Base-by-base conservation (phyloP, 2,888 invertebrate species). In the Monopis laevigella region DNA sequence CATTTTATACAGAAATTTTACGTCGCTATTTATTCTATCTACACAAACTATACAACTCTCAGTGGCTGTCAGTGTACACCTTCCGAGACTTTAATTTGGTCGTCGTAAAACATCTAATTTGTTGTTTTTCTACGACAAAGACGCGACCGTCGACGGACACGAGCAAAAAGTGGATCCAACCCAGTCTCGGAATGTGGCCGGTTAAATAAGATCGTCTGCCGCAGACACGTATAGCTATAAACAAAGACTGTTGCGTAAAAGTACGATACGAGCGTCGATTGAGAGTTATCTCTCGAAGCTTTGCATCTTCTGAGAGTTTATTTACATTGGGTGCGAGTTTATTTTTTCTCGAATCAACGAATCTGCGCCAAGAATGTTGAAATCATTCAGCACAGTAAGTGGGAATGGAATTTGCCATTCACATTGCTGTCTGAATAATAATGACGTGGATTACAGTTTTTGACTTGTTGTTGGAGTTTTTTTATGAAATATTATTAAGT, bases 381-480 rank as follows among this genome's bases (percentile, higher is more conserved):
- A 75, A 78, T 73, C 80, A 80, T 80, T 80, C 77, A 80, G 80
- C 67, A 65, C 73, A 68, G 74, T 69, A 71, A 74, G 78, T 77
- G 74, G 77, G 74, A 62, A 73, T 66, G 71, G 75, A 67, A 78
- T 78, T 69, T 56, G 67, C 78, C 80, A 80, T 80, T 80, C 78
- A 80, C 77, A 74, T 74, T 51, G n/a, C 17, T 32, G 14, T 13
- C 17, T 10, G 32, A 16, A 16, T 32, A n/a, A n/a, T n/a, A 32
- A 17, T 17, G 32, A 17, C 14, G 14, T 10, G 10, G 32, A 32
- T 32, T 32, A 17, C 32, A n/a, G n/a, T n/a, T n/a, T n/a, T n/a
- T n/a, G n/a, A n/a, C n/a, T n/a, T n/a, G n/a, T n/a, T n/a, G n/a
- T n/a, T n/a, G n/a, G n/a, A n/a, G n/a, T n/a, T n/a, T n/a, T n/a